These are phyloP conservation scores for Burhinus bistriatus DNA, from an alignment of 2,113 vertebrate species.

Conservation along the genomic window DNA sequence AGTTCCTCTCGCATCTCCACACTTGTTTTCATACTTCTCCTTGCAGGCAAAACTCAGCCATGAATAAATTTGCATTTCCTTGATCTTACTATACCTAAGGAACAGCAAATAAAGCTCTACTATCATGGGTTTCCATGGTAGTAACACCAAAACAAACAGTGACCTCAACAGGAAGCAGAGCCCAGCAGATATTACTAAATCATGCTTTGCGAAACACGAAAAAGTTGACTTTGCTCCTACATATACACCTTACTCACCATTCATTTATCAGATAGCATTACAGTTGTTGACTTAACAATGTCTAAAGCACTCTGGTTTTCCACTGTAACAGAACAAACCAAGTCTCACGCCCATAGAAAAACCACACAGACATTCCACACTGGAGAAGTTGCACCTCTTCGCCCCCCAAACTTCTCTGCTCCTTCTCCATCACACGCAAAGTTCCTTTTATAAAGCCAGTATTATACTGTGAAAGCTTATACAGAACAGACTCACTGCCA, in stretches of 20 bases:
- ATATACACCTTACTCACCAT: not conserved
- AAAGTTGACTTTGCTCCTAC: not conserved
- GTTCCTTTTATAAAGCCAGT: not conserved
- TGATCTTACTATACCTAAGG: not conserved
- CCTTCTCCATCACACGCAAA: not conserved
- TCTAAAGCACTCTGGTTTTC: not conserved
- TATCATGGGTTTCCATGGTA: constrained; percentile 49
- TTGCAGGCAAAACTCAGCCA: not conserved
- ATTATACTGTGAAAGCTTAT: not conserved
- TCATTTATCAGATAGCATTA: not conserved
- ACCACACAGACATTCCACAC: accelerated
- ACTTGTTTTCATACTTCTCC: not conserved
- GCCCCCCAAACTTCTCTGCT: not conserved
- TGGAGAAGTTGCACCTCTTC: not conserved
- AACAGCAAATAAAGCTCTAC: not conserved
- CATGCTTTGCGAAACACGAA: not conserved
- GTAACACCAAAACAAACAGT: constrained; percentile 60
- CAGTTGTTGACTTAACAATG: not conserved
- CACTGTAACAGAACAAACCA: not conserved
- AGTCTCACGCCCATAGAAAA: accelerated
- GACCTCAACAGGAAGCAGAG: constrained; percentile 51
- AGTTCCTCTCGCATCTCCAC: not conserved
- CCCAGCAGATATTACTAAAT: not conserved
- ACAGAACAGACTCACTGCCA: not conserved
- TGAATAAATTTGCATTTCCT: not conserved